phyloP scores from a whole-genome alignment of 2,797 vertebrate genomes.

The Euphonia xanthogaster region DNA sequence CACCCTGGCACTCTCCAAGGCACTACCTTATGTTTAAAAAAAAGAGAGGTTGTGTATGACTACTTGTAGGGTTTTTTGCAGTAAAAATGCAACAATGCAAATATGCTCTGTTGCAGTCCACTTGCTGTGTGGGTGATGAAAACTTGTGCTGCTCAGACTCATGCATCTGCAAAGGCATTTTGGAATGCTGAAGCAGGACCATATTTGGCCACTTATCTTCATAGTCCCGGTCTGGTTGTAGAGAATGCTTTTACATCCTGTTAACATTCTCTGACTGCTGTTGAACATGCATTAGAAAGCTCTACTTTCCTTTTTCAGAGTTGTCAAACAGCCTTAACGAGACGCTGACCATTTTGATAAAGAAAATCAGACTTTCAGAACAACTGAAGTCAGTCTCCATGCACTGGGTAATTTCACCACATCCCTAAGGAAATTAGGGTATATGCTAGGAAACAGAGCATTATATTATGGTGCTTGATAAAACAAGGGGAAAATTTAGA shows the following conservation, averaged over 20 bases:
- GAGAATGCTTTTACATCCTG: conserved; percentile 25
- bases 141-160: not conserved
- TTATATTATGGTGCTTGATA: not conserved
- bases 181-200: conserved; percentile 54
- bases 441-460: not conserved
- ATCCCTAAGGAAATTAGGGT: not conserved
- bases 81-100: not conserved
- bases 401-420: not conserved
- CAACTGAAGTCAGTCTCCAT: not conserved
- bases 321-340: conserved; percentile 41
- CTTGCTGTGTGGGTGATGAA: not conserved
- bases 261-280: conserved; percentile 32
- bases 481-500: not conserved
- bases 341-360: not conserved
- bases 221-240: conserved; percentile 4
- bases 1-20: not conserved
- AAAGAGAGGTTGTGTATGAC: not conserved
- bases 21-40: not conserved
- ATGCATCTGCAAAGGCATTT: not conserved
- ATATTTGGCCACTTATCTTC: conserved; percentile 70
- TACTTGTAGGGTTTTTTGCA: not conserved
- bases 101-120: not conserved
- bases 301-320: conserved; percentile 54
- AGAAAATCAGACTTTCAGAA: not conserved
- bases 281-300: not conserved